A percentile compares a stretch with the other conserved stretches of the same genome.
phyloP scores from a whole-genome alignment of 2,113 vertebrate genomes.

The Hemibagrus wyckioides region DNA sequence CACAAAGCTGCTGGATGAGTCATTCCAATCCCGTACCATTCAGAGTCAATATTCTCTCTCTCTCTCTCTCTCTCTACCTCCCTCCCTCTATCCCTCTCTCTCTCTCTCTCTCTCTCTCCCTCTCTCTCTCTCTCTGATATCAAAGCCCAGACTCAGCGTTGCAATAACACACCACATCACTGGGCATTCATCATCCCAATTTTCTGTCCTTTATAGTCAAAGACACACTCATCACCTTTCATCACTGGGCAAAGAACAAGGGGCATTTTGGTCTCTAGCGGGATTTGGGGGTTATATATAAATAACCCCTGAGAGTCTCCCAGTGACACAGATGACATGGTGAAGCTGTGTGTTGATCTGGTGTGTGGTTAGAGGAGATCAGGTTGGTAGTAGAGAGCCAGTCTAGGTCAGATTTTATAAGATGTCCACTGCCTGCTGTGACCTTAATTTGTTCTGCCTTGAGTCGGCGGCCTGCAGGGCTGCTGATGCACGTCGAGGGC shows the following conservation, averaged over 20 bases:
- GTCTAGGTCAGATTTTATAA: conserved; percentile 40
- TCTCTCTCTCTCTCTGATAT: neutral
- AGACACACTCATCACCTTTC: conserved; percentile 47
- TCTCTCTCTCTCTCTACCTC: neutral
- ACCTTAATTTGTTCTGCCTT: conserved; percentile 78
- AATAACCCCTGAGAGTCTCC: conserved; percentile 37
- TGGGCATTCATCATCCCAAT: conserved; percentile 41
- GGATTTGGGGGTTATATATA: conserved; percentile 35
- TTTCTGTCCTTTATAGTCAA: conserved; percentile 43
- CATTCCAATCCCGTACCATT: conserved; percentile 39
- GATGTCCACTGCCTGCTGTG: conserved; percentile 62
- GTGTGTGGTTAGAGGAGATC: conserved; percentile 13
- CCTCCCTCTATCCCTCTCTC: conserved; percentile 3
- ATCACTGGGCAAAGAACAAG: conserved; percentile 40
- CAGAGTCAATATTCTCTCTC: conserved; percentile 24
- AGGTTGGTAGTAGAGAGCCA: conserved; percentile 34
- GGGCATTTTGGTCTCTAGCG: conserved; percentile 31
- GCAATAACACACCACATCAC: conserved; percentile 36
- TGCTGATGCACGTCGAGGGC: conserved; percentile 64
- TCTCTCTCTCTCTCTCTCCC: neutral
- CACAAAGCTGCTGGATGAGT: conserved; percentile 44
- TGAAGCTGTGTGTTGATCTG: conserved; percentile 11
- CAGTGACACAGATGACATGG: conserved; percentile 1
- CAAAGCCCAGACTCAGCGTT: conserved; percentile 42
- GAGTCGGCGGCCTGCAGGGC: conserved; percentile 63